Evolutionary conservation across 2,888 invertebrate species (phyloP).

Genomic region (Sphecodes monilicornis): DNA sequence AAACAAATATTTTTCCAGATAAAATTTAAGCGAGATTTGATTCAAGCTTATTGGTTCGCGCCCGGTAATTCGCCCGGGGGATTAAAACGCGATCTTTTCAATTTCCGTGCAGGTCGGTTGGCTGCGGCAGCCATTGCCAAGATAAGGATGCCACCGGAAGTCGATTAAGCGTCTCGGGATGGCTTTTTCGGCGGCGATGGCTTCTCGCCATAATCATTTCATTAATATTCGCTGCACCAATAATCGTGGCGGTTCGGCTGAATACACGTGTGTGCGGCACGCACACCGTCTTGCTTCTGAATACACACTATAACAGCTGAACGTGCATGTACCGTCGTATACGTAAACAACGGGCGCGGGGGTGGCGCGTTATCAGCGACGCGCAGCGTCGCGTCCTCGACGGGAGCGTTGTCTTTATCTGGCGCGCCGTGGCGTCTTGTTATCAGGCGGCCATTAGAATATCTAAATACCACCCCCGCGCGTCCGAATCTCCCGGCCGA

Average conservation of each 20-base stretch:
- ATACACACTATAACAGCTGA: conserved; percentile 32
- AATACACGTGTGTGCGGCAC: conserved; percentile 43
- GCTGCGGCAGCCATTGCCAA: not conserved
- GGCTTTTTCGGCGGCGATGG: conserved; percentile 28
- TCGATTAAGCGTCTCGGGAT: not conserved
- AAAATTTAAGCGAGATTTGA: not conserved
- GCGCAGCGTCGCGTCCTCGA: conserved; percentile 81
- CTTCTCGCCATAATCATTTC: conserved; percentile 53
- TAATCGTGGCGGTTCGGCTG: conserved; percentile 45
- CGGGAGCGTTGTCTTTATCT: conserved; percentile 82
- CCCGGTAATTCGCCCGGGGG: not conserved
- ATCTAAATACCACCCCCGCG: conserved; percentile 84
- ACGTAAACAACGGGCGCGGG: conserved; percentile 75
- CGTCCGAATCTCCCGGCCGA: conserved; percentile 61
- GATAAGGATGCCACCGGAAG: not conserved
- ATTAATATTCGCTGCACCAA: conserved; percentile 68
- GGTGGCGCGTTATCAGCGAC: conserved; percentile 81
- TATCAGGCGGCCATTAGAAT: conserved; percentile 85
- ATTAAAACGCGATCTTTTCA: conserved; percentile 4
- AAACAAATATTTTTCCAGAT: not conserved
- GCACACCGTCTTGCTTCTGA: conserved; percentile 17
- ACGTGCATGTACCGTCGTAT: conserved; percentile 63
- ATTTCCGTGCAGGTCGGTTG: not conserved
- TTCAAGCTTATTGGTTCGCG: not conserved
- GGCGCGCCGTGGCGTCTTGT: conserved; percentile 82